Evolutionary conservation across 2,113 vertebrate species (phyloP).

Genomic region (Centropus unirufus): DNA sequence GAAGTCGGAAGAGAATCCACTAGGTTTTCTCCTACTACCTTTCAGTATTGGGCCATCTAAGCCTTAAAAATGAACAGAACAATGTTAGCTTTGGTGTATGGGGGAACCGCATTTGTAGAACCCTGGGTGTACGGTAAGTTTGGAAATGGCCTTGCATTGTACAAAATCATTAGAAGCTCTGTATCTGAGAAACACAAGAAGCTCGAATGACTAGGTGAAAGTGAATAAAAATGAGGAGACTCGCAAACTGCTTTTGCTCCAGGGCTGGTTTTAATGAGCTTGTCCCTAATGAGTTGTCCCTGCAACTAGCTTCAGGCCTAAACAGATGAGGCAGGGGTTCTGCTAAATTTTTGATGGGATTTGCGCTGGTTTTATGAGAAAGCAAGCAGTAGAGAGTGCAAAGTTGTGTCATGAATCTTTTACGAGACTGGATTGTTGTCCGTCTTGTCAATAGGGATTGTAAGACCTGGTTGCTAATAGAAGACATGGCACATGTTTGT

Average conservation of each 20-base stretch:
- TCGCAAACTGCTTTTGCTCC: constrained; percentile 86
- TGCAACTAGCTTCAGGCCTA: constrained; percentile 90
- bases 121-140: constrained; percentile 8
- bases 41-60: background rate
- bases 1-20: background rate
- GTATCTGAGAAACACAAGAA: constrained; percentile 63
- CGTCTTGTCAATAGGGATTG: constrained; percentile 73
- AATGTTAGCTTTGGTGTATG: constrained; percentile 59
- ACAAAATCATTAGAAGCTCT: constrained; percentile 69
- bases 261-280: constrained; percentile 91
- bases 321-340: constrained; percentile 90
- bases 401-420: constrained; percentile 86
- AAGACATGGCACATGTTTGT: constrained; percentile 54
- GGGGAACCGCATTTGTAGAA: constrained; percentile 52
- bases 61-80: constrained; percentile 8
- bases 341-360: constrained; percentile 92
- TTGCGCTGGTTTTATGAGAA: constrained; percentile 86
- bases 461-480: constrained; percentile 73
- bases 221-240: constrained; percentile 82
- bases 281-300: constrained; percentile 90
- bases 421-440: constrained; percentile 78
- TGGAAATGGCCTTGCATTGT: constrained; percentile 57
- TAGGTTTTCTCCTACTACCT: background rate
- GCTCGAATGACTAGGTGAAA: constrained; percentile 76
- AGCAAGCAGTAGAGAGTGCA: constrained; percentile 79